Evolutionary conservation across 2,113 vertebrate species (phyloP), one percentile per base, ranked within the genome.

Genomic region (Sylvilagus bachmani): DNA sequence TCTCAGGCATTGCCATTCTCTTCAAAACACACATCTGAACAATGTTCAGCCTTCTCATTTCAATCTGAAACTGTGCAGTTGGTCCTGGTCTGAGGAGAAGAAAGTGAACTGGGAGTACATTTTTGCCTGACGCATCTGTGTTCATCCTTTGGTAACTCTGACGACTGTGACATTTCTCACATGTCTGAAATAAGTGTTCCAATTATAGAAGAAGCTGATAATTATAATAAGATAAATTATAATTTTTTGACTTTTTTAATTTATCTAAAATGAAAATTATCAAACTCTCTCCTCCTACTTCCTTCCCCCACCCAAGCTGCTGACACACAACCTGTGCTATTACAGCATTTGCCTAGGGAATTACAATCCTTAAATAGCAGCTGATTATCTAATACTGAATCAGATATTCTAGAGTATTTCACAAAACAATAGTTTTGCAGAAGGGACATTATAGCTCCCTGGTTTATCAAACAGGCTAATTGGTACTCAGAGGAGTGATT

Each of bases 51-150:
- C 10, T 78, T 85, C 29, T 95, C 49, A 22, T 66, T 38, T 91
- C 51, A 78, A 2, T 91, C 44, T 74, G 78, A 94, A 88, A 89
- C 74, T 66, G 22, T 66, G 24, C 58, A 69, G 67, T 94, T 70
- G 24, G 29, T 51, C 96, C 62, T 25, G 78, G 24, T 75, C 82
- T 93, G 61, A 87, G 38, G 27, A 92, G 36, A 69, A 92, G 51
- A 89, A 96, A 85, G 61, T 96, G 51, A 16, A 81, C 86, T 90
- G 24, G 77, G 49, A 91, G 44, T 87, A 61, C 13, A 36, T 58
- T 77, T 95, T 96, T 86, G 80, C 49, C 69, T 95, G 84, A 95
- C 29, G 78, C 49, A 61, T 91, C 67, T 95, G 44, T 97, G 94
- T 96, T 90, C 51, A 86, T 94, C 64, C 77, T 79, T 93, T 92